A percentile compares a stretch with the other conserved stretches of the same genome.
phyloP scores from a whole-genome alignment of 2,888 invertebrate genomes.

The Drosophila yooni region DNA sequence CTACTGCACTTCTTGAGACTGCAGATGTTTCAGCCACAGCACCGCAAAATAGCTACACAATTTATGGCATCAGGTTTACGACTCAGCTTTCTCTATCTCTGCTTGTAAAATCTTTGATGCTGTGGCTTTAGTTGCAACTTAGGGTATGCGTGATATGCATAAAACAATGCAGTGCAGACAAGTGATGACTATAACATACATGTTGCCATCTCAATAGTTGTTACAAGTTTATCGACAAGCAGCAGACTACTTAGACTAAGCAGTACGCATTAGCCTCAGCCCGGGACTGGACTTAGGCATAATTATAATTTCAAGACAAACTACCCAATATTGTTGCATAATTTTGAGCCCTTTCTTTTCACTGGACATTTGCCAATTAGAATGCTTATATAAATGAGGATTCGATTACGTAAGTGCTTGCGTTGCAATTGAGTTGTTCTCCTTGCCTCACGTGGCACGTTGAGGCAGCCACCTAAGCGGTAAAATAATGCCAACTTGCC shows the following conservation, averaged over 20 bases:
- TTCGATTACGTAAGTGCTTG: slow-evolving; percentile 30
- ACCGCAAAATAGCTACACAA: slow-evolving; percentile 60
- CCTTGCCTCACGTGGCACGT: slow-evolving; percentile 31
- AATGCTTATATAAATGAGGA: slow-evolving; percentile 33
- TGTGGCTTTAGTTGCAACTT: slow-evolving; percentile 20
- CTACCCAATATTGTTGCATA: slow-evolving; percentile 14
- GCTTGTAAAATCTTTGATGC: slow-evolving; percentile 26
- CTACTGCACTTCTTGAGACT: slow-evolving; percentile 70
- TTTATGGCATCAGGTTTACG: slow-evolving; percentile 66
- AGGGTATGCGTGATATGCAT: slow-evolving; percentile 52
- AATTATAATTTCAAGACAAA: slow-evolving; percentile 4
- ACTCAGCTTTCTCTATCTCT: slow-evolving; percentile 12
- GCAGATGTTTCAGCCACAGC: slow-evolving; percentile 43
- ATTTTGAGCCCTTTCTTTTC: not conserved
- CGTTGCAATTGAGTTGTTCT: slow-evolving; percentile 7
- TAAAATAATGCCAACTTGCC: slow-evolving; percentile 33
- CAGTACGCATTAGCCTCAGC: not conserved
- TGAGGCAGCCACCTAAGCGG: slow-evolving; percentile 35
- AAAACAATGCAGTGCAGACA: slow-evolving; percentile 29
- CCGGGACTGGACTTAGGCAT: not conserved
- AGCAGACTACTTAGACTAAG: not conserved
- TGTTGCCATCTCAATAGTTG: slow-evolving; percentile 39
- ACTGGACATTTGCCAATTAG: slow-evolving; percentile 18
- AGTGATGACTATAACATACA: slow-evolving; percentile 30
- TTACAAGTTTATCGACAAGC: slow-evolving; percentile 17